These are phyloP conservation scores for Halcyon smyrnensis DNA, from an alignment of 2,797 vertebrate species.

Conservation along the genomic window DNA sequence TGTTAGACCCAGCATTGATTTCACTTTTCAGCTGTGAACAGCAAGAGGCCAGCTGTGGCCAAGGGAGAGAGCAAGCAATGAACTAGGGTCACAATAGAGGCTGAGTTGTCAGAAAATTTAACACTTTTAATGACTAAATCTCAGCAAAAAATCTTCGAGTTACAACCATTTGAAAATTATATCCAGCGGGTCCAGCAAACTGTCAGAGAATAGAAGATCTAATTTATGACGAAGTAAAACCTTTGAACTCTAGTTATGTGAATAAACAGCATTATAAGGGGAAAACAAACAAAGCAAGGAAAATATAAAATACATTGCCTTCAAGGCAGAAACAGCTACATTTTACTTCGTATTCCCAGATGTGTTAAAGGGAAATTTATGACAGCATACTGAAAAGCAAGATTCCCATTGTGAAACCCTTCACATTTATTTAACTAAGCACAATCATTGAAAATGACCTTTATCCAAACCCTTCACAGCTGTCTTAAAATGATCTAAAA, in stretches of 20 bases:
- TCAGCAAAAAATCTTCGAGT: slow-evolving; percentile 47
- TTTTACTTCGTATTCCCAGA: slow-evolving; percentile 77
- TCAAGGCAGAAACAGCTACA: slow-evolving; percentile 76
- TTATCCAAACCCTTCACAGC: slow-evolving; percentile 78
- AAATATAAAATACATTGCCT: slow-evolving; percentile 80
- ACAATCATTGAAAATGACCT: slow-evolving; percentile 82
- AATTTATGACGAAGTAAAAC: slow-evolving; percentile 77
- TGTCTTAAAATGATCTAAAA: slow-evolving; percentile 81
- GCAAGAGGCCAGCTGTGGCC: slow-evolving; percentile 81
- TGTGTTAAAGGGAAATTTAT: slow-evolving; percentile 77
- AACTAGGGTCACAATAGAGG: slow-evolving; percentile 71
- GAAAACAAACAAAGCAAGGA: slow-evolving; percentile 78
- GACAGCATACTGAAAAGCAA: slow-evolving; percentile 77
- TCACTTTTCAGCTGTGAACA: slow-evolving; percentile 83
- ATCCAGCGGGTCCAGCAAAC: slow-evolving; percentile 59
- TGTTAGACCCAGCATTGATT: slow-evolving; percentile 80
- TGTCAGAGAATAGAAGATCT: slow-evolving; percentile 71
- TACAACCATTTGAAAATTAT: slow-evolving; percentile 72
- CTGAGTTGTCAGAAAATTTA: slow-evolving; percentile 72
- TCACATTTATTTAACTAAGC: slow-evolving; percentile 81
- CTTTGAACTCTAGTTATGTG: slow-evolving; percentile 71
- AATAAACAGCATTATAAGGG: slow-evolving; percentile 77
- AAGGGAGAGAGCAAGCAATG: slow-evolving; percentile 71
- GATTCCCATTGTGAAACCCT: slow-evolving; percentile 77
- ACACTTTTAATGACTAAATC: slow-evolving; percentile 70